Evolutionary conservation across 2,888 invertebrate species (phyloP).

Genomic region (Rotaria socialis): DNA sequence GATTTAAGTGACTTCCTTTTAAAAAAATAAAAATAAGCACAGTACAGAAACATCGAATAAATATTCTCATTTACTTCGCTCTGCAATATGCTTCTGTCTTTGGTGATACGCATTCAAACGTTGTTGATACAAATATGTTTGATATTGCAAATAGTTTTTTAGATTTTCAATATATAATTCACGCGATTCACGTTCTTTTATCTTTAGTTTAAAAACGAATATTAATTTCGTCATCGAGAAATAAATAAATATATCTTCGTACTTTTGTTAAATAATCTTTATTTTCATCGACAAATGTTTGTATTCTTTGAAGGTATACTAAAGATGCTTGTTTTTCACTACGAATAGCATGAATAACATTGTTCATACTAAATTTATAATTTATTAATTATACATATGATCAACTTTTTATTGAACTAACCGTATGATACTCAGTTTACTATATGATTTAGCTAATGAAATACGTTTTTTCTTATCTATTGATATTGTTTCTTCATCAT

Average conservation of each 20-base stretch:
- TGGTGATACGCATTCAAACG: background rate
- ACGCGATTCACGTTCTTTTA: constrained; percentile 28
- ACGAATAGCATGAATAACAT: constrained; percentile 21
- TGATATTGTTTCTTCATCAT: background rate
- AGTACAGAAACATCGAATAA: background rate
- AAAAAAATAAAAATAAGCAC: background rate
- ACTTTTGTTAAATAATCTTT: background rate
- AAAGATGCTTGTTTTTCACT: background rate
- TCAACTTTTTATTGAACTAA: background rate
- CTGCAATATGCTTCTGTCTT: background rate
- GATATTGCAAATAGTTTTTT: background rate
- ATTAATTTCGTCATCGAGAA: background rate
- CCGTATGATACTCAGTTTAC: constrained; percentile 11
- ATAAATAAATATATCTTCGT: background rate
- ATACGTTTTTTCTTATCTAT: background rate
- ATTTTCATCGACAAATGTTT: background rate
- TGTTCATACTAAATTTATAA: background rate
- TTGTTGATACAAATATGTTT: constrained; percentile 2
- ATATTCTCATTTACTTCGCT: background rate
- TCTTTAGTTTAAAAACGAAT: background rate
- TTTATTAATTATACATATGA: background rate
- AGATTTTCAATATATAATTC: background rate
- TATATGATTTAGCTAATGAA: background rate
- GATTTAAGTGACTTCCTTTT: background rate
- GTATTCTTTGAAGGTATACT: background rate